These are phyloP conservation scores for Lycorma delicatula DNA, from an alignment of 1,140 invertebrate genomes.

Conservation along the genomic window DNA sequence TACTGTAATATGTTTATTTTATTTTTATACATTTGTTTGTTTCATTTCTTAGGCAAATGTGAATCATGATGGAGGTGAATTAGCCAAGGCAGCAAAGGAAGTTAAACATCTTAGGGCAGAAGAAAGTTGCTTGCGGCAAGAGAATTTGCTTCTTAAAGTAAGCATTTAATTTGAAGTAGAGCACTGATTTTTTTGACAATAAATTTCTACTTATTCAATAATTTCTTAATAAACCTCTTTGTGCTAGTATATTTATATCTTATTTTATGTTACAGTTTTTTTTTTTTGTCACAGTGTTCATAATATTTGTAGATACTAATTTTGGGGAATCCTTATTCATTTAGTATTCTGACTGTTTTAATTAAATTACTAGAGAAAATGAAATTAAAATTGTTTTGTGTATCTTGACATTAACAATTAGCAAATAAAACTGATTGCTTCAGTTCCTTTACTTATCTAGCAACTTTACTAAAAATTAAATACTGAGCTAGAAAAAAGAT, in stretches of 20 bases:
- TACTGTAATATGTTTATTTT: background rate
- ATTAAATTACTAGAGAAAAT: too few species aligned
- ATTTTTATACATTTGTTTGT: constrained; percentile 3
- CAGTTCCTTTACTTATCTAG: too few species aligned
- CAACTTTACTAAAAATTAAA: too few species aligned
- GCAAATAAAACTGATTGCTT: too few species aligned
- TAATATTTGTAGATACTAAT: background rate
- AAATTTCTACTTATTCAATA: too few species aligned
- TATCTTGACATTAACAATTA: too few species aligned
- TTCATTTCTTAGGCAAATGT: constrained; percentile 21
- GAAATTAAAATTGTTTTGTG: too few species aligned
- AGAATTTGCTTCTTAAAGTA: constrained; percentile 74
- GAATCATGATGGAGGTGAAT: constrained; percentile 43
- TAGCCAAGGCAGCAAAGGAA: constrained; percentile 59
- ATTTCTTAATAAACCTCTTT: too few species aligned
- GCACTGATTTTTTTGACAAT: too few species aligned
- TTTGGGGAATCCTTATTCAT: background rate
- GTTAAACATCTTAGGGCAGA: constrained; percentile 64
- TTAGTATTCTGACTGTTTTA: background rate
- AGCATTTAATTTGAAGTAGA: constrained; percentile 15
- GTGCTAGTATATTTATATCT: too few species aligned
- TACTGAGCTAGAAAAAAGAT: too few species aligned
- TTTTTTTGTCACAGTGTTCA: background rate
- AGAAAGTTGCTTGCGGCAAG: constrained; percentile 64
- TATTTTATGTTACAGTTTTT: background rate